Evolutionary conservation across 2,113 vertebrate genomes (phyloP), one percentile per base, ranked within the genome.

Genomic region (Turnix velox): DNA sequence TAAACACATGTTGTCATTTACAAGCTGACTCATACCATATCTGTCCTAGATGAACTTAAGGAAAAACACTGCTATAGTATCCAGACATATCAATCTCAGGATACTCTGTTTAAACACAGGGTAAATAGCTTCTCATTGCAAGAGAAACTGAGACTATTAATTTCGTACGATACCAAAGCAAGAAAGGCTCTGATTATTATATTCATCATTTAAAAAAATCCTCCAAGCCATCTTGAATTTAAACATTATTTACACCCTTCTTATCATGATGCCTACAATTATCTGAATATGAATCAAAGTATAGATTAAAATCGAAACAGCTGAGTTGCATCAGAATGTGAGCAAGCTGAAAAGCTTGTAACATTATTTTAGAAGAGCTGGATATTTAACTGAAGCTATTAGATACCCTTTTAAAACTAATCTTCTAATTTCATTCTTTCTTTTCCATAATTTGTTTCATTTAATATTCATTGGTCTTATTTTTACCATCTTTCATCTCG

Each of bases 381-480:
- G 28, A 57, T 54, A 90, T 92, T 94, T 75, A 84, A 59, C 28
- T 66, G 40, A 84, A 88, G 19, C 84, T 95, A 75, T 33, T 72
- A 84, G 57, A 81, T 54, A 77, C 22, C 9, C 18, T 48, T 96
- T 88, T 54, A 80, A 92, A 95, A 81, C 25, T 75, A 52, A 92
- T 88, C 95, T 84, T 54, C 57, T 88, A 90, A 90, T 86, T 87
- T 79, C 57, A 45, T 86, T 91, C 94, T 88, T 94, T 69, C 52
- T 85, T 72, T 72, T 73, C 30, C 59, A 40, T 73, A 61, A 72
- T 88, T 95, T 69, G 8, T 65, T 92, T 86, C n/a, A 84, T 93
- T 91, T 95, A 80, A 81, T 84, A 94, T 93, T 93, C 73, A 90
- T 88, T 88, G 20, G 24, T 12, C 30, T 92, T 81, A 87, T 81